A percentile compares a stretch with the other conserved stretches of the same genome.
These are phyloP conservation scores for Phylloscopus collybita DNA, from an alignment of 2,797 vertebrate species.

Conservation along the genomic window DNA sequence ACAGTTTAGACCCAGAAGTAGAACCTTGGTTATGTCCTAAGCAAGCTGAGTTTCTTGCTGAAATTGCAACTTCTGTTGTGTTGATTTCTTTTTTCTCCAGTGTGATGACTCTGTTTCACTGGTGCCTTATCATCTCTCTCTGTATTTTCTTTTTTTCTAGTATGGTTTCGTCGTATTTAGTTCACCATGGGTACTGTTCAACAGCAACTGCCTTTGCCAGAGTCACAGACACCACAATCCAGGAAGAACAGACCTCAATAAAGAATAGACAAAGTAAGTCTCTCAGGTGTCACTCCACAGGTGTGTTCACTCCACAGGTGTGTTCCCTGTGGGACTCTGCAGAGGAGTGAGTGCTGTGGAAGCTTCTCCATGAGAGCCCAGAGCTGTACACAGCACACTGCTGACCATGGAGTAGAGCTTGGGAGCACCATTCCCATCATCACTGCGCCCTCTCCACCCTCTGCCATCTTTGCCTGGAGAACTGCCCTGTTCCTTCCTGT, in stretches of 20 bases:
- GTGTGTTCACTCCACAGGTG: background rate
- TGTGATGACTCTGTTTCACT: background rate
- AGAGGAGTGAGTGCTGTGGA: background rate
- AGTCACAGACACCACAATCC: slow-evolving; percentile 94
- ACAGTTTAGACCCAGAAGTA: background rate
- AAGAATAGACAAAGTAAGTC: slow-evolving; percentile 95
- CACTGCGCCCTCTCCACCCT: background rate
- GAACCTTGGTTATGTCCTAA: background rate
- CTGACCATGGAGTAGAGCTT: background rate
- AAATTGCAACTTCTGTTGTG: background rate
- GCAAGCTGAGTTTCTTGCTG: background rate
- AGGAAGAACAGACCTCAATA: slow-evolving; percentile 97
- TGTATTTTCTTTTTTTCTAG: slow-evolving; percentile 75
- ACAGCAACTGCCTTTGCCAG: slow-evolving; percentile 95
- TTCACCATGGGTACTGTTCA: slow-evolving; percentile 97
- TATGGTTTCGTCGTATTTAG: slow-evolving; percentile 97
- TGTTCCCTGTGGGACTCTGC: background rate
- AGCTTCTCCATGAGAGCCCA: background rate
- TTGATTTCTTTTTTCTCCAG: background rate
- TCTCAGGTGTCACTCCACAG: background rate
- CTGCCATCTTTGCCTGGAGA: background rate
- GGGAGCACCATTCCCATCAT: background rate
- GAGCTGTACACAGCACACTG: background rate
- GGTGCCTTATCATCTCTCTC: background rate
- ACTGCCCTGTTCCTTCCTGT: background rate